Evolutionary conservation across 2,888 invertebrate species (phyloP).

Genomic region (Crepidodera aurea): DNA sequence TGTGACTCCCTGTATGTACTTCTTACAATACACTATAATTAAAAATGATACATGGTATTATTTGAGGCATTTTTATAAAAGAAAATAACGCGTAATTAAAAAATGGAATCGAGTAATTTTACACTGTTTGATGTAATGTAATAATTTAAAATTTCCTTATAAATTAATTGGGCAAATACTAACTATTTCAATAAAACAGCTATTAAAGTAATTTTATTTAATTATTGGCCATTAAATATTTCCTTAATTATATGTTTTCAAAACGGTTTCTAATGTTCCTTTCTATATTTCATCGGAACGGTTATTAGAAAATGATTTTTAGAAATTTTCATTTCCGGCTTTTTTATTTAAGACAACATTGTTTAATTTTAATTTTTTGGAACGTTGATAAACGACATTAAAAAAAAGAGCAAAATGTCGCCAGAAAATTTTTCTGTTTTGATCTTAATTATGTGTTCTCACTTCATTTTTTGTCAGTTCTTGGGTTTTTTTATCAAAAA

Average conservation of each 20-base stretch:
- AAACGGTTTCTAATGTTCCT: conserved; percentile 25
- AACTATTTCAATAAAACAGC: conserved; percentile 33
- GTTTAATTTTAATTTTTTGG: too few species aligned
- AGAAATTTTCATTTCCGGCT: neutral
- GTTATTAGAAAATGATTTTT: neutral
- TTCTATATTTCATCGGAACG: neutral
- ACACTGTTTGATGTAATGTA: conserved; percentile 25
- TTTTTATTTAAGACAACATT: too few species aligned
- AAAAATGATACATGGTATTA: conserved; percentile 30
- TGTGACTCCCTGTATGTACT: conserved; percentile 1
- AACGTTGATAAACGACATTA: too few species aligned
- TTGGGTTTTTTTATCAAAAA: too few species aligned
- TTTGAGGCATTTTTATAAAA: conserved; percentile 26
- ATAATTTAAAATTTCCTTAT: conserved; percentile 37
- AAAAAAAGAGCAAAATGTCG: too few species aligned
- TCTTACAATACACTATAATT: conserved; percentile 23
- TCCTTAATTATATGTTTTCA: conserved; percentile 27
- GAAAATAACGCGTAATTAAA: conserved; percentile 35
- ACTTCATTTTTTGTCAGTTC: too few species aligned
- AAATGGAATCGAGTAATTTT: conserved; percentile 33
- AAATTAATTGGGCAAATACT: conserved; percentile 40
- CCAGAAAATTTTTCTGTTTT: too few species aligned
- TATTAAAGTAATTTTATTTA: conserved; percentile 25
- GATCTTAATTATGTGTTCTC: too few species aligned
- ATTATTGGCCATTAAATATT: conserved; percentile 19